Evolutionary conservation across 2,888 invertebrate species (phyloP), one percentile per base, ranked within the genome.

Genomic region (Cheilosia pagana): DNA sequence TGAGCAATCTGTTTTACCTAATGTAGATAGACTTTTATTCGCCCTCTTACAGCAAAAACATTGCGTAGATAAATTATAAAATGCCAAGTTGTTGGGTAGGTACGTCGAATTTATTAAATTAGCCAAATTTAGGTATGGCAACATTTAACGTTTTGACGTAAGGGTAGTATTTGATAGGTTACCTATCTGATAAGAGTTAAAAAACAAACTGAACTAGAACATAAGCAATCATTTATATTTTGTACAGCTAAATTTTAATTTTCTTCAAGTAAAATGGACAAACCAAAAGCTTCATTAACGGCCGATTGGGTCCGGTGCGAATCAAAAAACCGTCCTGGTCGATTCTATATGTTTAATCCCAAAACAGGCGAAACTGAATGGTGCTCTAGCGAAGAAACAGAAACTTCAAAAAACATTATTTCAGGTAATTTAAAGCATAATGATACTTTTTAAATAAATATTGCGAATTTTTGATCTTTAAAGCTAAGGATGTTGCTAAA

Each of bases 341-440:
- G 78, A 7, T 87, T 45, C 48, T 89, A 88, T 71, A 79, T 87
- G 67, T 89, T 88, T 35, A 89, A 89, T 53, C 88, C 79, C 8
- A 70, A 78, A 48, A 89, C 88, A 0, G 87, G 88, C 0, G 88
- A 88, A 74, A 88, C 87, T 0, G 78, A 76, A 50, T 89, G 88
- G 89, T 81, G 78, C 21, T 5, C 65, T 8, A 43, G 55, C 1
- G 2, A 16, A 0, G 35, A 28, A 12, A 1, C 25, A 63, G 60
- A n/a, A 19, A 87, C 77, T 10, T 87, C 89, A 0, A 31, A 31
- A 23, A 62, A 31, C 35, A 65, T 50, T 19, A 28, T 78, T 28
- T 50, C 25, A 43, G 53, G 83, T 83, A 45, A 53, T 10, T 14
- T 8, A 8, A 2, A 28, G n/a, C n/a, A n/a, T n/a, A n/a, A n/a